Percentiles rank a stretch among this genome's conserved stretches.
Evolutionary conservation across 2,113 vertebrate genomes (phyloP).

Genomic region (Gadus macrocephalus): DNA sequence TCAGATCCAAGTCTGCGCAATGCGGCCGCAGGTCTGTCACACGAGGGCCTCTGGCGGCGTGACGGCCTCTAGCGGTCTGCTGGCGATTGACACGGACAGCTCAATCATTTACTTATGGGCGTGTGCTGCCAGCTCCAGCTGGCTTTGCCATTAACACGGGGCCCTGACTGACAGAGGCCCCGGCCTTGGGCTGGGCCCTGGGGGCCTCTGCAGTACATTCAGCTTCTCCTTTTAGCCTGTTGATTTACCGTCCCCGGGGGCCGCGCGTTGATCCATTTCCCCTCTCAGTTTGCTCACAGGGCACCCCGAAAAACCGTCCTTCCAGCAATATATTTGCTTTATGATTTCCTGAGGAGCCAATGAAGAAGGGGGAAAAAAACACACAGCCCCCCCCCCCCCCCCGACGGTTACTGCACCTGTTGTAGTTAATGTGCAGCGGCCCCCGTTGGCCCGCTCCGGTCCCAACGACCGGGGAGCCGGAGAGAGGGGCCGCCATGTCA

Average conservation of each 20-base stretch:
- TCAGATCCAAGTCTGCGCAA: slow-evolving; percentile 31
- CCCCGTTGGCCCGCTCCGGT: slow-evolving; percentile 56
- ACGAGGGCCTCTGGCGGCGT: slow-evolving; percentile 81
- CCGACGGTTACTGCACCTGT: slow-evolving; percentile 72
- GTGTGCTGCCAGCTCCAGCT: slow-evolving; percentile 71
- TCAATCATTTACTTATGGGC: slow-evolving; percentile 75
- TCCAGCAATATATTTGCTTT: slow-evolving; percentile 81
- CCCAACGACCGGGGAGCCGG: slow-evolving; percentile 49
- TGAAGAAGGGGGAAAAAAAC: slow-evolving; percentile 68
- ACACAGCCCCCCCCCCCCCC: slow-evolving; percentile 28
- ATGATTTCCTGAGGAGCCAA: slow-evolving; percentile 80
- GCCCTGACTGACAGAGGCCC: slow-evolving; percentile 74
- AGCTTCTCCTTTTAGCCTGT: slow-evolving; percentile 76
- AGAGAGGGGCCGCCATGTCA: slow-evolving; percentile 47
- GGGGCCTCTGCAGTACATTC: slow-evolving; percentile 76
- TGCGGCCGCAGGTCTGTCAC: slow-evolving; percentile 56
- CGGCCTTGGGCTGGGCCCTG: slow-evolving; percentile 67
- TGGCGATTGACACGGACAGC: slow-evolving; percentile 79
- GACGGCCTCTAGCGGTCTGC: slow-evolving; percentile 82
- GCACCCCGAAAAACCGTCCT: slow-evolving; percentile 80
- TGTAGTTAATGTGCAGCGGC: slow-evolving; percentile 68
- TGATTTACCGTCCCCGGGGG: slow-evolving; percentile 81
- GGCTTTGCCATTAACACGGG: slow-evolving; percentile 77
- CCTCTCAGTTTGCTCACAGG: slow-evolving; percentile 80
- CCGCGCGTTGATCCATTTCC: slow-evolving; percentile 77